Base-by-base conservation (phyloP, 2,888 invertebrate species). In the Erynnis tages region DNA sequence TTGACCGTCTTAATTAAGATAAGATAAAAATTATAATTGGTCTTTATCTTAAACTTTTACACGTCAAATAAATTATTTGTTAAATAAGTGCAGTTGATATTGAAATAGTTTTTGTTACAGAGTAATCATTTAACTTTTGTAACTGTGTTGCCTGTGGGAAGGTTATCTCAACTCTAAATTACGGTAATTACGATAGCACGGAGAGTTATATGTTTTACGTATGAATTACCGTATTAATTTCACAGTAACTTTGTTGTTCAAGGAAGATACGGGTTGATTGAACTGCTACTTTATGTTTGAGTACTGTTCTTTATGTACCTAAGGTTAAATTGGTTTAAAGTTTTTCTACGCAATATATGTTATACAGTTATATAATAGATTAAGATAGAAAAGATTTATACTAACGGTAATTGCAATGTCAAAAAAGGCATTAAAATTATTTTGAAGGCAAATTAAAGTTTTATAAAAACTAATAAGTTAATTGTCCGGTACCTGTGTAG, bases 231-330 rank as follows among this genome's bases (percentile, higher is more conserved):
- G 23, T 25, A 46, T 41, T 49, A 49, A 41, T 49, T 43, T 49
- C 8, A 49, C 49, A 40, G 40, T 49, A 34, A 49, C 30, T 34
- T 41, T 34, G 41, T 40, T 49, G 49, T 49, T 49, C 29, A 16
- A 21, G 14, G 40, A 16, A 30, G 23, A 14, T 32, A 14, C 1
- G 30, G 16, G 48, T 32, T 48, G 40, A 32, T 40, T 47, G 40
- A 48, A 48, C 48, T 30, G 8, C 5, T 37, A 37, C 41, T n/a
- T 8, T 13, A 10, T 13, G 13, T 6, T 19, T 19, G 17, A 16
- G n/a, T 34, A 10, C 34, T 34, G 34, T 34, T 1, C 8, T 13
- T n/a, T n/a, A n/a, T n/a, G n/a, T n/a, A n/a, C n/a, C n/a, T n/a
- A n/a, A n/a, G n/a, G n/a, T n/a, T n/a, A n/a, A n/a, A n/a, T n/a